Base-by-base conservation (phyloP, 1,140 invertebrate species). In the Lithobius niger region DNA sequence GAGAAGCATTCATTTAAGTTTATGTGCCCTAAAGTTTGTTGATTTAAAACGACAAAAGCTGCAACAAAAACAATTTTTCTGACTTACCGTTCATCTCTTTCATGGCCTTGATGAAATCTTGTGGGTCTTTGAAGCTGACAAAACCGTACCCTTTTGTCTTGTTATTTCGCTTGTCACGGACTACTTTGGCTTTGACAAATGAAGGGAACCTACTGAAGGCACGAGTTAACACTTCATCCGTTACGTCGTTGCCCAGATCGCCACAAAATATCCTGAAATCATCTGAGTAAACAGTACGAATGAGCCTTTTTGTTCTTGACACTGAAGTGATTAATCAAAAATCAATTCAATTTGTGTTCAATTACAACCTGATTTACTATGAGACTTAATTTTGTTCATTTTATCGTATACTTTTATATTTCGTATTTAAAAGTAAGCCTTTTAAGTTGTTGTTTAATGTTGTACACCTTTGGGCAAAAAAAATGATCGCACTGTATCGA, bases 121-220 rank as follows among this genome's bases (percentile, higher is more conserved):
- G 83, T 0, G 96, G 93, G 72, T 99, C 93, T 67, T 91, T 94
- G 67, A 99, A 98, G 62, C 94, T 98, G 28, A 98, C 90, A 71
- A 99, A 99, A 3, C 96, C 96, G 73, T 95, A 99, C 4, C 96
- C 96, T 76, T 97, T 97, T 45, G 88, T 96, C 73, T 99, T 99
- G 67, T 97, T 97, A 0, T 92, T 95, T 45, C 94, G 73, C 66
- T 95, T 96, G 68, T 99, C 96, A 59, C 96, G 75, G 1, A 99
- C 81, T 3, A 99, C 95, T 70, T 94, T 94, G 0, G 96, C 95
- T 68, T 83, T 85, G 66, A 87, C 78, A 71, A 99, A 99, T 40
- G 93, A 96, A 0, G 85, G 80, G 74, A 89, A 99, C 68, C 94
- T 93, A 62, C 86, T 86, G 66, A 99, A 99, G 1, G 93, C 94